These are phyloP conservation scores for Hypocryptadius cinnamomeus DNA, from an alignment of 2,113 vertebrate species.

Conservation along the genomic window DNA sequence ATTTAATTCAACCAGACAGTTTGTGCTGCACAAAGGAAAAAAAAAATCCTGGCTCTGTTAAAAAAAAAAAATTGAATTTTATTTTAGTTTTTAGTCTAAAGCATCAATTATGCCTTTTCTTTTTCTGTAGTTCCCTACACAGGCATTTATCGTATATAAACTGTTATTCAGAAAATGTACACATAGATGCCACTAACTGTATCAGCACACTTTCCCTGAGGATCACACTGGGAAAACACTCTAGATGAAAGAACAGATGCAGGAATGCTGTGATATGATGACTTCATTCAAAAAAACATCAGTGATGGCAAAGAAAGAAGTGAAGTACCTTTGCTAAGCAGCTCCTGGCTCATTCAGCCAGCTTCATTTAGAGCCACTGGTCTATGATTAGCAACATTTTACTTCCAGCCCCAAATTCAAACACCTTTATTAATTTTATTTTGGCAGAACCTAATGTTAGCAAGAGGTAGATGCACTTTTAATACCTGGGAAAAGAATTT, in stretches of 20 bases:
- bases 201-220: background rate
- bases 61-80: background rate
- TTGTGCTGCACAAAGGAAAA: background rate
- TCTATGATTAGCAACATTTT: background rate
- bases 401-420: background rate
- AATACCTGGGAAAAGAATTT: background rate
- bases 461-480: background rate
- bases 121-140: background rate
- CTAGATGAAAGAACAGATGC: background rate
- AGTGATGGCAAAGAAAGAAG: background rate
- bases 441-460: slow-evolving; percentile 11
- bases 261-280: background rate
- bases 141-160: background rate
- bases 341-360: background rate
- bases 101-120: background rate
- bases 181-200: background rate
- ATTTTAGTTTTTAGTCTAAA: background rate
- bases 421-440: background rate
- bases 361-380: background rate
- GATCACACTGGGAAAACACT: background rate
- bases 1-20: background rate
- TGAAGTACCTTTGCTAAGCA: background rate
- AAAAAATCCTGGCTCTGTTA: background rate
- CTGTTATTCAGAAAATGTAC: background rate
- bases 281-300: background rate